Evolutionary conservation across 2,113 vertebrate genomes (phyloP).

Genomic region (Odontophorus gujanensis): DNA sequence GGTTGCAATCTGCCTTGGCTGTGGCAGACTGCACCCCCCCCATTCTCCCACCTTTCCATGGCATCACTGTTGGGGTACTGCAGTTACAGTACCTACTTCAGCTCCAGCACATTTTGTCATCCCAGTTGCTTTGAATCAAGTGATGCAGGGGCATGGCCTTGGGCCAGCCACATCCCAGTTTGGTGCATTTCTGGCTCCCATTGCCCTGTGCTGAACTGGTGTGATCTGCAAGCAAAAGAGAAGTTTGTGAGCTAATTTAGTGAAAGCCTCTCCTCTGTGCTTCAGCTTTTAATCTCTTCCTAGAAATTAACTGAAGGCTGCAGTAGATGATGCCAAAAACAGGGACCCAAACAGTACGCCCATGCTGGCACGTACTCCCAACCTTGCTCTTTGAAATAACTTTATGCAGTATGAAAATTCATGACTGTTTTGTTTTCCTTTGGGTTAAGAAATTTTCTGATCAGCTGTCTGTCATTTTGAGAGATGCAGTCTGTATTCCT

Average conservation of each 20-base stretch:
- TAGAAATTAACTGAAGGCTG: conserved; percentile 47
- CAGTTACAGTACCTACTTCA: neutral
- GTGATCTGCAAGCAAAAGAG: conserved; percentile 34
- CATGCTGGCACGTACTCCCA: neutral
- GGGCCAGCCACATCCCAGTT: neutral
- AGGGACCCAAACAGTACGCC: conserved; percentile 57
- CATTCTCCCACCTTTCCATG: neutral
- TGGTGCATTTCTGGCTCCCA: neutral
- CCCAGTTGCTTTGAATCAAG: neutral
- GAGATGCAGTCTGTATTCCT: conserved; percentile 15
- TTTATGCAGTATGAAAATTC: conserved; percentile 54
- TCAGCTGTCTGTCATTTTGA: conserved; percentile 47
- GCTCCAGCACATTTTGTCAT: neutral
- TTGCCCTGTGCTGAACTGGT: conserved; percentile 7
- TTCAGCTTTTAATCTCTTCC: conserved; percentile 41
- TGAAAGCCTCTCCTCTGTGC: conserved; percentile 29
- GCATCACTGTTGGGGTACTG: neutral
- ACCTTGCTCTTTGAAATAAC: conserved; percentile 21
- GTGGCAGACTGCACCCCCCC: neutral
- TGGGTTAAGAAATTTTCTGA: conserved; percentile 52
- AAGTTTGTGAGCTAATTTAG: conserved; percentile 20
- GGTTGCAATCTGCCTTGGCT: neutral
- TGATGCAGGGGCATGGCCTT: neutral
- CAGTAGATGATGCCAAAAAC: conserved; percentile 28
- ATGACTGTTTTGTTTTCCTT: conserved; percentile 53